Conservation (phyloP, 92 coral and sea anemone genomes). For the Bergia puertoricense region DNA sequence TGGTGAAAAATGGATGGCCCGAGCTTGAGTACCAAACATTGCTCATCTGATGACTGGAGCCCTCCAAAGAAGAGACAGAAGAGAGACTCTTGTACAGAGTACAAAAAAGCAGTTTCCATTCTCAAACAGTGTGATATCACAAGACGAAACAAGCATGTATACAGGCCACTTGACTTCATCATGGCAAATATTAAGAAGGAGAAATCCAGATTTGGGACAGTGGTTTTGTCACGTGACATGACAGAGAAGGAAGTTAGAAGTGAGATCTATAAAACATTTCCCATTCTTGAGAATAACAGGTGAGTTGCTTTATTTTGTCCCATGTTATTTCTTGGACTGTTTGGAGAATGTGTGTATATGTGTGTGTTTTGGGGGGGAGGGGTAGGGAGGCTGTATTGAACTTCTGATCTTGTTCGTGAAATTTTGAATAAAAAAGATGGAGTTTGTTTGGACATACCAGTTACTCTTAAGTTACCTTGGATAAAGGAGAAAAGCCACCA, state of each 20-base stretch:
- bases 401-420: too few relatives aligned
- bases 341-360: too few relatives aligned
- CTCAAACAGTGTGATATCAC: conserved; percentile 43
- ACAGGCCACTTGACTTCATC: conserved; percentile 38
- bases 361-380: too few relatives aligned
- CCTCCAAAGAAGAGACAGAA: conserved; percentile 24
- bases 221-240: conserved; percentile 34
- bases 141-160: conserved; percentile 18
- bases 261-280: conserved; percentile 11
- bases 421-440: too few relatives aligned
- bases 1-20: not conserved
- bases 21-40: not conserved
- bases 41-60: conserved; percentile 19
- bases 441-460: too few relatives aligned
- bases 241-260: conserved; percentile 13
- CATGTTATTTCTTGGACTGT: not conserved
- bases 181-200: conserved; percentile 44
- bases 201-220: conserved; percentile 41
- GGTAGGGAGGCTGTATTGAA: too few relatives aligned
- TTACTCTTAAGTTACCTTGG: too few relatives aligned
- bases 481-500: too few relatives aligned
- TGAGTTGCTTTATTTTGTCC: not conserved
- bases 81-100: conserved; percentile 26
- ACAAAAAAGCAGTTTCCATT: conserved; percentile 34
- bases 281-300: conserved; percentile 39